A percentile compares a stretch with the other conserved stretches of the same genome.
These are phyloP conservation scores for Marronus borbonicus DNA, from an alignment of 2,888 invertebrate species.

Conservation along the genomic window DNA sequence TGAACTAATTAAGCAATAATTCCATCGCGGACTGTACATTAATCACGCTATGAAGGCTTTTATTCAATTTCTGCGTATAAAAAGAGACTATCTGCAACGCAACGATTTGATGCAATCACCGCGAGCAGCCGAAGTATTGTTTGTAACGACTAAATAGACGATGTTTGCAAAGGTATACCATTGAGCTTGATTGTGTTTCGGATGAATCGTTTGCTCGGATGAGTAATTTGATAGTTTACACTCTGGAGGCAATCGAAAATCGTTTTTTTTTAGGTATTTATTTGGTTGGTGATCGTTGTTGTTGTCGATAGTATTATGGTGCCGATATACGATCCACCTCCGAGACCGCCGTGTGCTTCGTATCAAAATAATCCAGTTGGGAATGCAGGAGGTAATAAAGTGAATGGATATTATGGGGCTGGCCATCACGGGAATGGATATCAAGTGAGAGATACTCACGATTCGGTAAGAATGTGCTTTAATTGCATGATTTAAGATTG, in stretches of 20 bases:
- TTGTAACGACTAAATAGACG: neutral
- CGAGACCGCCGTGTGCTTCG: conserved; percentile 8
- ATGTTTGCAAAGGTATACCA: conserved; percentile 13
- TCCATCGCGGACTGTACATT: neutral
- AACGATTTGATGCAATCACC: conserved; percentile 14
- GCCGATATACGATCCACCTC: conserved; percentile 25
- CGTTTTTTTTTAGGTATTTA: neutral
- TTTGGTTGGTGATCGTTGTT: neutral
- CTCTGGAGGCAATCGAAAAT: neutral
- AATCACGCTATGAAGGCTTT: conserved; percentile 34
- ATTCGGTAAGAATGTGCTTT: neutral
- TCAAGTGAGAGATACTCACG: neutral
- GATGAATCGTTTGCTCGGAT: neutral
- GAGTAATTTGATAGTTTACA: conserved; percentile 1
- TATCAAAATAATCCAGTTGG: neutral
- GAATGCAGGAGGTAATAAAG: neutral
- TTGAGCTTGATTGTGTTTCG: neutral
- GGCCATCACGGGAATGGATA: neutral
- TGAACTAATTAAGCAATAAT: too few relatives aligned
- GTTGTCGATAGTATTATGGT: conserved; percentile 28
- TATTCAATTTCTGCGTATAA: conserved; percentile 29
- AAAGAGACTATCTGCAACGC: conserved; percentile 18
- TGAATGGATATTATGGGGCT: neutral
- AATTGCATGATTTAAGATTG: neutral
- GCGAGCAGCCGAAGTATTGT: conserved; percentile 3